A percentile compares a stretch with the other conserved stretches of the same genome.
Evolutionary conservation across 1,140 invertebrate genomes (phyloP).

Genomic region (Theocolax elegans): DNA sequence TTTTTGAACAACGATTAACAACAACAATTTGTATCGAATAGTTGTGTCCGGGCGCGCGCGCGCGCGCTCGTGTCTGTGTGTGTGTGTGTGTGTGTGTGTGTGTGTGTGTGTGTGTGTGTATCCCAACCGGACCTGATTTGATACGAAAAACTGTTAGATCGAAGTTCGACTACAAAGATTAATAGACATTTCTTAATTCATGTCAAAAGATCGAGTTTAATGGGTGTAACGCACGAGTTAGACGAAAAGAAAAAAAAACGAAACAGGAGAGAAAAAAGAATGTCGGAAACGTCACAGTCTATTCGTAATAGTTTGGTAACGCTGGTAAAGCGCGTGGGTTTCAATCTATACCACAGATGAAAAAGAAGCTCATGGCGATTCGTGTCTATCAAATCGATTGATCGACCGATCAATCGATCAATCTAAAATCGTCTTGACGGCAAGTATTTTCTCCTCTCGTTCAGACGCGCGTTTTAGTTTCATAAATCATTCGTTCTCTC

Average conservation of each 20-base stretch:
- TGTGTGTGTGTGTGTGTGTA: no score
- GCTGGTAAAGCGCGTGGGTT: slow-evolving; percentile 8
- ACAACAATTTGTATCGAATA: no score
- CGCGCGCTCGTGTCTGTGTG: no score
- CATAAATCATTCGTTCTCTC: slow-evolving; percentile 37
- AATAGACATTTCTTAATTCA: slow-evolving; percentile 33
- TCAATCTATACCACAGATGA: slow-evolving; percentile 17
- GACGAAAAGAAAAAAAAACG: no score
- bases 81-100: no score
- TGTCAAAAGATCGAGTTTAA: slow-evolving; percentile 30
- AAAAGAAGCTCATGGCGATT: slow-evolving; percentile 43
- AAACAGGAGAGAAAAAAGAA: no score
- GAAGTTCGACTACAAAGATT: slow-evolving; percentile 29
- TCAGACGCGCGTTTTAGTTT: slow-evolving; percentile 24
- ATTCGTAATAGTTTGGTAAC: slow-evolving; percentile 26
- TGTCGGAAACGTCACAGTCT: slow-evolving; percentile 10
- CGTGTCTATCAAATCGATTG: slow-evolving; percentile 39
- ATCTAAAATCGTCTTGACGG: slow-evolving; percentile 32
- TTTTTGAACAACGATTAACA: no score
- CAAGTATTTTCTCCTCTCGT: slow-evolving; percentile 22
- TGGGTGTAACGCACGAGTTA: slow-evolving; percentile 26
- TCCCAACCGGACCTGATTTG: no score
- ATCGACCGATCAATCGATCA: slow-evolving; percentile 38
- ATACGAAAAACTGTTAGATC: neutral
- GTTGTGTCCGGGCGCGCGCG: no score